A percentile compares a stretch with the other conserved stretches of the same genome.
These are phyloP conservation scores for Oscheius sp. DNA, from an alignment of 2,888 invertebrate species.

Conservation along the genomic window DNA sequence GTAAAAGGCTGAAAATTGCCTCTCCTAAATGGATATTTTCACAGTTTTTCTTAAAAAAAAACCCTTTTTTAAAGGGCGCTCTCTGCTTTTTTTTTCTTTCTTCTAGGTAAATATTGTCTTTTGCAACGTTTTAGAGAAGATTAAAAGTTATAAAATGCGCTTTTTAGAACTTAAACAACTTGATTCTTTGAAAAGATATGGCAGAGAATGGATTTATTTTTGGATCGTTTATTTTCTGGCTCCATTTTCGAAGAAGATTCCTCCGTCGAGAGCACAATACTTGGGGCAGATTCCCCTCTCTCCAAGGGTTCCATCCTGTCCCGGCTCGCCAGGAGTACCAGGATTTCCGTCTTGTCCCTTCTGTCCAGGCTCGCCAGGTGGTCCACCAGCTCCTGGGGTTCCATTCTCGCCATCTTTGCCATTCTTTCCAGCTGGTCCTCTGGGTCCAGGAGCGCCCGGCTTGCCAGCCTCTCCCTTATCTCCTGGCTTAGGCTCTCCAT, in stretches of 20 bases:
- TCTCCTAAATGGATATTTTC: too few species aligned
- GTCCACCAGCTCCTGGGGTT: conserved; percentile 52
- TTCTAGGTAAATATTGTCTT: too few species aligned
- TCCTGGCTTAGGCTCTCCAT: conserved; percentile 31
- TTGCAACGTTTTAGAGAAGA: too few species aligned
- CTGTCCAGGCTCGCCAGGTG: conserved; percentile 47
- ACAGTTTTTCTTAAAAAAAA: too few species aligned
- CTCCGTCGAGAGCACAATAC: conserved; percentile 67
- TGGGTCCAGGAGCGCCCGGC: conserved; percentile 34
- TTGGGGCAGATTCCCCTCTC: conserved; percentile 67
- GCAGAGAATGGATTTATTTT: too few species aligned
- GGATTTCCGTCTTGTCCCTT: conserved; percentile 52
- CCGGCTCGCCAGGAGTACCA: conserved; percentile 54
- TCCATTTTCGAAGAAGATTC: conserved; percentile 68
- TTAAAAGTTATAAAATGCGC: too few species aligned
- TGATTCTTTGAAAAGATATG: too few species aligned
- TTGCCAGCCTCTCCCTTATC: conserved; percentile 35
- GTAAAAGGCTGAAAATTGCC: too few species aligned
- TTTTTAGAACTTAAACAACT: too few species aligned
- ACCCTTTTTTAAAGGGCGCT: too few species aligned
- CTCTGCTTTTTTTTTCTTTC: too few species aligned
- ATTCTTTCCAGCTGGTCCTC: conserved; percentile 31
- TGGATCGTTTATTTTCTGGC: conserved; percentile 38
- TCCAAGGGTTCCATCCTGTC: conserved; percentile 52
- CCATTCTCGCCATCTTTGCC: conserved; percentile 38